These are phyloP conservation scores for Drosophila macrospina DNA, from an alignment of 2,888 invertebrate species.

Conservation along the genomic window DNA sequence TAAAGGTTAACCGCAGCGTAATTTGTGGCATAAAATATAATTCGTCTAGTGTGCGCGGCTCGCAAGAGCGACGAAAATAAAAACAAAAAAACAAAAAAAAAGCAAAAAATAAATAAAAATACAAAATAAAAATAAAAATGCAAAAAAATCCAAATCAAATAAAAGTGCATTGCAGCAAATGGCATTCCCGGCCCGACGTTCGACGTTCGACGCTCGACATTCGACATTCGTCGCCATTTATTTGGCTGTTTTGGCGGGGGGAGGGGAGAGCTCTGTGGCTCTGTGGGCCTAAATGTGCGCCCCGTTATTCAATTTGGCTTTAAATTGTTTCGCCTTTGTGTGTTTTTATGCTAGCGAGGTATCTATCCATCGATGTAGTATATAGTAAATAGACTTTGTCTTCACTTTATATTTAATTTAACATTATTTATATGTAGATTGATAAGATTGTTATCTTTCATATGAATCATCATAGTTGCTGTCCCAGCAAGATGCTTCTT, in stretches of 20 bases:
- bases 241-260: conserved; percentile 17
- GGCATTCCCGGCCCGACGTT: conserved; percentile 47
- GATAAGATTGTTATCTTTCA: not conserved
- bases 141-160: conserved; percentile 46
- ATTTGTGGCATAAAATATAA: conserved; percentile 82
- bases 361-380: not conserved
- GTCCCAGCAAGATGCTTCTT: not conserved
- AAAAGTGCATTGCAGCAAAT: conserved; percentile 44
- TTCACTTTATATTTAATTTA: not conserved
- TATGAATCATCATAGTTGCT: not conserved
- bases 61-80: conserved; percentile 5
- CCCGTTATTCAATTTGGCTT: conserved; percentile 52
- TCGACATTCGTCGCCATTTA: conserved; percentile 48
- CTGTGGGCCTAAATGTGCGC: conserved; percentile 38
- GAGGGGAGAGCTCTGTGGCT: not conserved
- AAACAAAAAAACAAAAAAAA: conserved; percentile 3
- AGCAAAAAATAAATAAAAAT: conserved; percentile 24
- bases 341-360: conserved; percentile 1
- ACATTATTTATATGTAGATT: not conserved
- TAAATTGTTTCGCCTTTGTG: conserved; percentile 49
- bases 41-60: conserved; percentile 70
- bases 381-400: not conserved
- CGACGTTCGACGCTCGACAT: conserved; percentile 26
- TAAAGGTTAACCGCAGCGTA: conserved; percentile 83
- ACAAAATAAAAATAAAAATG: conserved; percentile 10